These are phyloP conservation scores for Bambusicola thoracicus DNA, from an alignment of 2,113 vertebrate genomes.

Conservation along the genomic window DNA sequence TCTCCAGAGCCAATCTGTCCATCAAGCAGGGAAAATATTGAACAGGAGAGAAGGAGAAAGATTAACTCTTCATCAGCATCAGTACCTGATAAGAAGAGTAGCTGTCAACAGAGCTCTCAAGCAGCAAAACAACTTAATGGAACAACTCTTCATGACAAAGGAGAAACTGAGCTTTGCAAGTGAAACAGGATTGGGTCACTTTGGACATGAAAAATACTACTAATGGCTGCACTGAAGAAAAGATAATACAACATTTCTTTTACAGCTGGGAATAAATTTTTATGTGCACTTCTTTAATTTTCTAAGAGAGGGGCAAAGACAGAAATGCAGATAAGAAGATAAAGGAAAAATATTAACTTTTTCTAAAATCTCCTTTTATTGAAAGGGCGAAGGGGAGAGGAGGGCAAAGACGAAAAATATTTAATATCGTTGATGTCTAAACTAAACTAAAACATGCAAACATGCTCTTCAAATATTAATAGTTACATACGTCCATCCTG, in stretches of 20 bases:
- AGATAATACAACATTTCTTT: not conserved
- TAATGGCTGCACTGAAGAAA: not conserved
- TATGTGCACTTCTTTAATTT: not conserved
- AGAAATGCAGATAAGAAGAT: not conserved
- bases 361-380: not conserved
- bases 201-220: not conserved
- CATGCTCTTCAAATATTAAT: not conserved
- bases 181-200: not conserved
- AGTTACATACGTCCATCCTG: not conserved
- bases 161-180: not conserved
- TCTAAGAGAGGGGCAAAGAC: not conserved
- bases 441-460: not conserved
- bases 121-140: not conserved
- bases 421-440: not conserved
- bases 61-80: constrained; percentile 29
- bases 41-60: constrained; percentile 7
- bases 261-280: not conserved
- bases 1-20: not conserved
- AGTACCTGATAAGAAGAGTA: not conserved
- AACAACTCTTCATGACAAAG: not conserved
- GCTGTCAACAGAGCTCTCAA: constrained; percentile 8
- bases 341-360: not conserved
- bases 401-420: not conserved
- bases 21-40: constrained; percentile 24
- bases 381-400: fast-evolving